These are phyloP conservation scores for Philaenus spumarius DNA, from an alignment of 1,140 invertebrate genomes.

Conservation along the genomic window DNA sequence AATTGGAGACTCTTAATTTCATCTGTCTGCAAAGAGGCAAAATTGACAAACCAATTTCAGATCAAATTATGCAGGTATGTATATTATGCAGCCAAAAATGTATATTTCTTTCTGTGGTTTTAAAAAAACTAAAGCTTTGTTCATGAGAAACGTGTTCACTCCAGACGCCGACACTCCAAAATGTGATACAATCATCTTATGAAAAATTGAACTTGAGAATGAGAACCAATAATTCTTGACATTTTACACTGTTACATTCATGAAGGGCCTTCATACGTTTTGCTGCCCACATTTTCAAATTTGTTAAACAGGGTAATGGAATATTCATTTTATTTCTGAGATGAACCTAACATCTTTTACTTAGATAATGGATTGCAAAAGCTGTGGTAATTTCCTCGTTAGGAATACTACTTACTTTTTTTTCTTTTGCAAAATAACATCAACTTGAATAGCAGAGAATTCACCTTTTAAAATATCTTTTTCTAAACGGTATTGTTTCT, in stretches of 20 bases:
- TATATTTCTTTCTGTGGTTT: conserved; percentile 23
- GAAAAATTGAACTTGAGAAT: not conserved
- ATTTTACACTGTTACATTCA: not conserved
- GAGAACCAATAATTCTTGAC: conserved; percentile 17
- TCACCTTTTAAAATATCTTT: too few species aligned
- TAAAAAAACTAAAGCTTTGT: conserved; percentile 21
- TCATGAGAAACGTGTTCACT: conserved; percentile 26
- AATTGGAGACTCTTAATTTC: too few species aligned
- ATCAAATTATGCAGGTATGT: too few species aligned
- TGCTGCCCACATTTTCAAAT: not conserved
- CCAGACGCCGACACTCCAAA: conserved; percentile 34
- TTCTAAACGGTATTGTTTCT: too few species aligned
- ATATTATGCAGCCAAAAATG: too few species aligned
- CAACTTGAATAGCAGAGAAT: too few species aligned
- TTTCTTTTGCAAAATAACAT: too few species aligned
- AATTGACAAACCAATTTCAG: too few species aligned
- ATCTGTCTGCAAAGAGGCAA: too few species aligned
- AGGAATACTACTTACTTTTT: too few species aligned
- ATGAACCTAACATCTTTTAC: not conserved
- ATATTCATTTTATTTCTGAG: not conserved
- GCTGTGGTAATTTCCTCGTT: not conserved
- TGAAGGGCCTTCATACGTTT: not conserved
- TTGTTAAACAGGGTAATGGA: conserved; percentile 1
- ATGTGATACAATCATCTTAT: conserved; percentile 33
- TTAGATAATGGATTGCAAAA: not conserved